Percentiles rank a stretch among this genome's conserved stretches.
These are phyloP conservation scores for Dryadula phaetusa DNA, from an alignment of 2,888 invertebrate species.

Conservation along the genomic window DNA sequence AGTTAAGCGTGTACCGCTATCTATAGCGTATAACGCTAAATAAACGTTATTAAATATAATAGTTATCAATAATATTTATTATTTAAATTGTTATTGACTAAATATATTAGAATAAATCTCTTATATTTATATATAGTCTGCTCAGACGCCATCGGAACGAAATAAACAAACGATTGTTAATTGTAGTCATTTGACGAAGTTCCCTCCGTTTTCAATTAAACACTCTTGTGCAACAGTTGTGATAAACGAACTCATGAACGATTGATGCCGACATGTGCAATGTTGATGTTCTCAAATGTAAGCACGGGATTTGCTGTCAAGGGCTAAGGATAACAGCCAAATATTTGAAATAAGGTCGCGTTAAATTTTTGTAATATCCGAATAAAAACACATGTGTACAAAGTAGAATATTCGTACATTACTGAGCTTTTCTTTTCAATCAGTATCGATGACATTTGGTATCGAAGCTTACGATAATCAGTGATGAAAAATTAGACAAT, in stretches of 20 bases:
- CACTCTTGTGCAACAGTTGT: conserved; percentile 4
- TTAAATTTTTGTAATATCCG: not conserved
- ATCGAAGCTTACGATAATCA: conserved; percentile 11
- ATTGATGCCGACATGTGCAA: conserved; percentile 14
- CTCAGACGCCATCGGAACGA: conserved; percentile 41
- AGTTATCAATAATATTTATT: conserved; percentile 34
- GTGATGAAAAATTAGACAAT: conserved; percentile 15
- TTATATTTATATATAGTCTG: conserved; percentile 43
- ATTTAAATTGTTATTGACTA: conserved; percentile 29
- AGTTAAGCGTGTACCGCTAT: conserved; percentile 38
- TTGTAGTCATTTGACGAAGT: not conserved
- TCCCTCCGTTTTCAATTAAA: not conserved
- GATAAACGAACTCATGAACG: conserved; percentile 1
- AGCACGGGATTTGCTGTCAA: not conserved
- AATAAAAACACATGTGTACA: conserved; percentile 7
- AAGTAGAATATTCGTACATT: conserved; percentile 4
- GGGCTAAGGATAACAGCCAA: conserved; percentile 28
- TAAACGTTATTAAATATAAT: conserved; percentile 29
- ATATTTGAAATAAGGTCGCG: conserved; percentile 6
- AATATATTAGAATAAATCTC: conserved; percentile 34
- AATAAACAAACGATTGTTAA: conserved; percentile 8
- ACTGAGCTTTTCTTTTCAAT: not conserved
- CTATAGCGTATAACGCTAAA: too few species aligned
- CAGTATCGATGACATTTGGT: conserved; percentile 4
- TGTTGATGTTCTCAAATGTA: conserved; percentile 27